phyloP scores from a whole-genome alignment of 2,888 invertebrate genomes.

The Ormyrus rosae region DNA sequence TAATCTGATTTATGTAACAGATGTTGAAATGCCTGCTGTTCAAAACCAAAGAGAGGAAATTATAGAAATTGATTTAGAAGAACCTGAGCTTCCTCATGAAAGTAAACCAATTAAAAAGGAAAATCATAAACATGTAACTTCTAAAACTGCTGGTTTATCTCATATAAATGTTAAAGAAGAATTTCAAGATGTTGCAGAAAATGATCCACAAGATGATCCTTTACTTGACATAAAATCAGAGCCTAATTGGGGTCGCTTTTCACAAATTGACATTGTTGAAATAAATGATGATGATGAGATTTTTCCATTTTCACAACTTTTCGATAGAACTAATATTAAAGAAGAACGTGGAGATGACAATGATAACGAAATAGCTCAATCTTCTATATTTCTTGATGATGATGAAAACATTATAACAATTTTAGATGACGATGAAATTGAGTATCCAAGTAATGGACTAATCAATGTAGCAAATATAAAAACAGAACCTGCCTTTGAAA shows the following conservation, averaged over 20 bases:
- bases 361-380: constrained; percentile 43
- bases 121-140: background rate
- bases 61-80: constrained; percentile 7
- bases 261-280: constrained; percentile 53
- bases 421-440: constrained; percentile 67
- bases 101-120: background rate
- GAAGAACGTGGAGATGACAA: constrained; percentile 60
- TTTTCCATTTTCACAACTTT: constrained; percentile 78
- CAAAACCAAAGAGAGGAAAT: background rate
- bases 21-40: background rate
- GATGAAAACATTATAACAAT: constrained; percentile 62
- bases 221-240: constrained; percentile 33
- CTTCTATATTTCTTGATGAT: constrained; percentile 55
- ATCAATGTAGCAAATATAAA: constrained; percentile 12
- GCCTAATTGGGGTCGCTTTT: constrained; percentile 41
- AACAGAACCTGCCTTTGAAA: constrained; percentile 11
- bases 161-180: constrained; percentile 29
- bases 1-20: constrained; percentile 30
- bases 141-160: background rate
- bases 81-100: background rate
- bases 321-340: constrained; percentile 72
- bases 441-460: constrained; percentile 20
- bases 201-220: background rate
- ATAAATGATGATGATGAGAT: constrained; percentile 76
- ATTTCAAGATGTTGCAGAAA: background rate